Base-by-base conservation (phyloP, 2,113 vertebrate genomes). In the Forbesichthys agassizii region DNA sequence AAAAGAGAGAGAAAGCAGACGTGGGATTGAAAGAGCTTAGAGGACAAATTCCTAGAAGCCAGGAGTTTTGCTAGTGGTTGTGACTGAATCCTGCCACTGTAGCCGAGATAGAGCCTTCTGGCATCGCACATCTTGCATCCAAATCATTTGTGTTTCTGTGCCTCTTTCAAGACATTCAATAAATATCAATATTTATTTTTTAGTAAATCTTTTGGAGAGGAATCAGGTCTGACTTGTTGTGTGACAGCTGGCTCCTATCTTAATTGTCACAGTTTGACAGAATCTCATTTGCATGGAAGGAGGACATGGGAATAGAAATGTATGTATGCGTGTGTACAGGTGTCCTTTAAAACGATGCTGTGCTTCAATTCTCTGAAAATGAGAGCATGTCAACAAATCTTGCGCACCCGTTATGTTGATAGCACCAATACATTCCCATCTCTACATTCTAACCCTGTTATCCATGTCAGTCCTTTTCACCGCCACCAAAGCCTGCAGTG, bases 101-200 rank as follows among this genome's bases (percentile, higher is more conserved):
- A 46, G 55, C 52, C 65, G 55, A 63, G 56, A 72, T 77, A 42
- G 36, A 6, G 36, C 36, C 7, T 42, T 42, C 27, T 27, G 27
- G 27, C 27, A 27, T 27, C 27, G 27, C 27, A 27, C 27, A 27
- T 5, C 52, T 54, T 61, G 11, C 55, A 61, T 77, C 47, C 27
- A 52, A 66, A 64, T 57, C 48, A 59, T 65, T 55, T 51, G 18
- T 71, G 33, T 83, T 84, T 79, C 71, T 54, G 16, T 64, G 51
- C 36, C 52, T 56, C 66, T 81, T 72, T 75, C 42, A 16, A 78
- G 70, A 4, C 2, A 62, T 77, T 79, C 68, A 66, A 75, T 69
- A 52, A 61, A 67, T 73, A 89, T 88, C 87, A 73, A 87, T 90
- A 88, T 83, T 90, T 79, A 82, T 84, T 90, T 85, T 88, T 88